Conservation (phyloP, 1,140 invertebrate species). For the Drosophila sturtevanti region DNA sequence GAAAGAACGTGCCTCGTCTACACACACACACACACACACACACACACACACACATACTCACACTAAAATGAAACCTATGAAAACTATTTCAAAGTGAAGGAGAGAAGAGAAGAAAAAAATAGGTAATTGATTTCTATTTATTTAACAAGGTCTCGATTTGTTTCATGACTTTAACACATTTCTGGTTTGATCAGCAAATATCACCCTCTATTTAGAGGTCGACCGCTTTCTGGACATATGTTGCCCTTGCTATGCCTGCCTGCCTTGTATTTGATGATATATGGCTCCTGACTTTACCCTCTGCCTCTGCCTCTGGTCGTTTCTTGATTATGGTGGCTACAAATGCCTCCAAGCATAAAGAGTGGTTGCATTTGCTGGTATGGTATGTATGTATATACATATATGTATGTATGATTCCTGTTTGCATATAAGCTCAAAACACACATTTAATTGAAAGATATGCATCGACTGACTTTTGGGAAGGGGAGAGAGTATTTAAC, state of each 20-base stretch:
- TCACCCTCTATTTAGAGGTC: constrained; percentile 29
- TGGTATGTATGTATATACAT: too few species aligned
- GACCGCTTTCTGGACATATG: constrained; percentile 75
- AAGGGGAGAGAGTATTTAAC: background rate
- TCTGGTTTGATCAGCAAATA: constrained; percentile 57
- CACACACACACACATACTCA: background rate
- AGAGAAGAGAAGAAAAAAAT: background rate
- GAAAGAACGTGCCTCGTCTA: constrained; percentile 55
- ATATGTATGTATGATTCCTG: background rate
- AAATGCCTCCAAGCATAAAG: constrained; percentile 57
- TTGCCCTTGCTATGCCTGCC: constrained; percentile 32
- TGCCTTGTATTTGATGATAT: constrained; percentile 47
- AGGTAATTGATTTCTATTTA: constrained; percentile 74
- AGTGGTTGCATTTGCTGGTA: constrained; percentile 50
- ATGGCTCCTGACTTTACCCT: constrained; percentile 26
- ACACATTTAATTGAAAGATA: background rate
- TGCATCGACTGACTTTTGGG: background rate
- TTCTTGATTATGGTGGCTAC: constrained; percentile 64
- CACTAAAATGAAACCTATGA: constrained; percentile 22
- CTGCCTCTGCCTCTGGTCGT: background rate
- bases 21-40: constrained; percentile 11
- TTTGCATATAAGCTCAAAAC: constrained; percentile 7
- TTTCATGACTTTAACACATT: constrained; percentile 64
- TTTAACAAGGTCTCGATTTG: constrained; percentile 73
- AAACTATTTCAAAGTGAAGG: constrained; percentile 2